These are phyloP conservation scores for Gortyna flavago DNA, from an alignment of 2,888 invertebrate genomes.

Conservation along the genomic window DNA sequence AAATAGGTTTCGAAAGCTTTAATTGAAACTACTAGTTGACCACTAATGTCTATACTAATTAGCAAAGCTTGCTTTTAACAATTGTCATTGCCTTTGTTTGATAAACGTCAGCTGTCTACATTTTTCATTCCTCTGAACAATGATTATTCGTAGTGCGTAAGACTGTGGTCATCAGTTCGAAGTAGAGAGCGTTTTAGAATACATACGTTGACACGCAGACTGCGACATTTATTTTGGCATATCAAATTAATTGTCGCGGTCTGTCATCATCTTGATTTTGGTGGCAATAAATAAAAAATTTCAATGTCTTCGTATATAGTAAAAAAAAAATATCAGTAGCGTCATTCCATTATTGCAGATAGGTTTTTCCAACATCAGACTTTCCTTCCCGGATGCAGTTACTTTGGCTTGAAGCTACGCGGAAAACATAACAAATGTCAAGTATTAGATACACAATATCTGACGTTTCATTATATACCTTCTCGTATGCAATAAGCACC, in stretches of 20 bases:
- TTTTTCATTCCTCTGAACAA: background rate
- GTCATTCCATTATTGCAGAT: background rate
- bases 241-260: background rate
- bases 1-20: background rate
- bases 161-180: background rate
- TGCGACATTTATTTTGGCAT: too few relatives aligned
- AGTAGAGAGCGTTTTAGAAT: background rate
- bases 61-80: background rate
- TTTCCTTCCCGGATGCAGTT: constrained; percentile 47
- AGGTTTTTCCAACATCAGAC: constrained; percentile 16
- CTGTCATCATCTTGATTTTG: background rate
- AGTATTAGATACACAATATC: constrained; percentile 24
- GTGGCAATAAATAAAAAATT: background rate
- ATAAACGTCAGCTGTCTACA: background rate
- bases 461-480: constrained; percentile 75
- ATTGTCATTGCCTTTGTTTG: background rate
- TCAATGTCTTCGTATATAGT: background rate
- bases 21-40: background rate
- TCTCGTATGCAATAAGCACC: constrained; percentile 85
- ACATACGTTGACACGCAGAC: too few relatives aligned
- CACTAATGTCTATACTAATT: background rate
- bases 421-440: constrained; percentile 42
- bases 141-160: background rate
- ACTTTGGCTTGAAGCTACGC: constrained; percentile 22
- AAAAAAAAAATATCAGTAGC: too few relatives aligned